These are phyloP conservation scores for Cryptoprocta ferox DNA, from an alignment of 2,797 vertebrate genomes.

Conservation along the genomic window DNA sequence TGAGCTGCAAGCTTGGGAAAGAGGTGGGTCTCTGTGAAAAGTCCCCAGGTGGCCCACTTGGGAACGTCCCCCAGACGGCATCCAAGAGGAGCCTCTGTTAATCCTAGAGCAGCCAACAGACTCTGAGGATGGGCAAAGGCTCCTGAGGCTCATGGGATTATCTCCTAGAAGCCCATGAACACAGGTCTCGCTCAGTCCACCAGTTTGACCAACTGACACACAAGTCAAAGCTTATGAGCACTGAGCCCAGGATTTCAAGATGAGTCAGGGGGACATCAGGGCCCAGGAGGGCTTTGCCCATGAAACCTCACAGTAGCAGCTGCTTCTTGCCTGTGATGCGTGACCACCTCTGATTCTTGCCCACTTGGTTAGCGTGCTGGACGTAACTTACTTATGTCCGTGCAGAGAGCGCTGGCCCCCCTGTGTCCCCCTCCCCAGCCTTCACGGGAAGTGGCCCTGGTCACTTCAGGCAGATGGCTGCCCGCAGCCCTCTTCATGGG, in stretches of 20 bases:
- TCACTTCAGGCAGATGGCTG: not conserved
- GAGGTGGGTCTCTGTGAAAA: not conserved
- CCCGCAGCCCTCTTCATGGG: not conserved
- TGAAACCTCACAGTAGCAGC: rapidly evolving
- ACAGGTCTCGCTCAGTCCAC: not conserved
- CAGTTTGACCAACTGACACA: not conserved
- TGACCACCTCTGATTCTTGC: not conserved
- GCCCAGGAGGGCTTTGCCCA: not conserved
- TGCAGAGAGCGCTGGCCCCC: not conserved
- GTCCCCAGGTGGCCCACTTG: not conserved
- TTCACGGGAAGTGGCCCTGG: not conserved
- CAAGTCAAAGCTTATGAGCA: not conserved
- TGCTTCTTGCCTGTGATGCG: rapidly evolving
- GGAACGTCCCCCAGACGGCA: not conserved
- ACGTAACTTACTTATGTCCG: not conserved
- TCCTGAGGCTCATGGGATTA: not conserved
- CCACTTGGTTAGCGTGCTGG: not conserved
- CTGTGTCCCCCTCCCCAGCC: not conserved
- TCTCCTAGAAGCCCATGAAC: not conserved
- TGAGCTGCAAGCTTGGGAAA: not conserved
- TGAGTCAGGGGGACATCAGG: not conserved
- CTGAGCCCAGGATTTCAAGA: not conserved
- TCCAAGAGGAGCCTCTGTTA: not conserved
- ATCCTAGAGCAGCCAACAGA: not conserved
- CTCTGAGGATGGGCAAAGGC: rapidly evolving